A percentile compares a stretch with the other conserved stretches of the same genome.
These are phyloP conservation scores for Argya squamiceps DNA, from an alignment of 2,797 vertebrate species.

Conservation along the genomic window DNA sequence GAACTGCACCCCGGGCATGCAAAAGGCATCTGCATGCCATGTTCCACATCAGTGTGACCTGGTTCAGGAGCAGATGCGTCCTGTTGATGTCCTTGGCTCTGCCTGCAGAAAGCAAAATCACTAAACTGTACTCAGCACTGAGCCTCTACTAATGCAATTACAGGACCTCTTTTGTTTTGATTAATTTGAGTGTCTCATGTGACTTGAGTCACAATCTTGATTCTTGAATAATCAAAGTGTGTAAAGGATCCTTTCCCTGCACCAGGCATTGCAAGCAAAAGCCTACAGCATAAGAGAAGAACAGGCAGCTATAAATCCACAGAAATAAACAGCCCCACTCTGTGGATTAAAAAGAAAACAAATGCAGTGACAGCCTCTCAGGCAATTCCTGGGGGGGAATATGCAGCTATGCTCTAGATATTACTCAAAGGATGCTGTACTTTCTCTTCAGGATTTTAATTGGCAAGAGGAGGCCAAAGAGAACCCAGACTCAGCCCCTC, in stretches of 20 bases:
- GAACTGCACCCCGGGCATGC: neutral
- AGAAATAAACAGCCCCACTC: neutral
- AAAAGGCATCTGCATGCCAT: constrained; percentile 4
- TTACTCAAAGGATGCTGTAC: neutral
- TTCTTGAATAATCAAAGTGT: neutral
- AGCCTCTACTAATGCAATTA: neutral
- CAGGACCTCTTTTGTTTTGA: constrained; percentile 5
- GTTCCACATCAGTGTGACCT: neutral
- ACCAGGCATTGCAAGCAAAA: neutral
- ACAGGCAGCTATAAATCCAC: neutral
- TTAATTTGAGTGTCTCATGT: neutral
- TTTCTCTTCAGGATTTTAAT: neutral
- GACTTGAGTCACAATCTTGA: neutral
- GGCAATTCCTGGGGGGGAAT: neutral
- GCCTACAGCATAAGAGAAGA: neutral
- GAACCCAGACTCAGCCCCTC: neutral
- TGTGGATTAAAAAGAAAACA: neutral
- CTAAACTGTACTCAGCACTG: neutral
- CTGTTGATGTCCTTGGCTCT: constrained; percentile 26
- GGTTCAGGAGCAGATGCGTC: neutral
- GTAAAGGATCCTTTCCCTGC: neutral
- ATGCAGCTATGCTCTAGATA: neutral
- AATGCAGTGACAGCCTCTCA: neutral
- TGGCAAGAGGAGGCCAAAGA: neutral
- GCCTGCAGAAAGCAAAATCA: neutral